Base-by-base conservation (phyloP, 1,140 invertebrate genomes). In the Hetaerina americana region DNA sequence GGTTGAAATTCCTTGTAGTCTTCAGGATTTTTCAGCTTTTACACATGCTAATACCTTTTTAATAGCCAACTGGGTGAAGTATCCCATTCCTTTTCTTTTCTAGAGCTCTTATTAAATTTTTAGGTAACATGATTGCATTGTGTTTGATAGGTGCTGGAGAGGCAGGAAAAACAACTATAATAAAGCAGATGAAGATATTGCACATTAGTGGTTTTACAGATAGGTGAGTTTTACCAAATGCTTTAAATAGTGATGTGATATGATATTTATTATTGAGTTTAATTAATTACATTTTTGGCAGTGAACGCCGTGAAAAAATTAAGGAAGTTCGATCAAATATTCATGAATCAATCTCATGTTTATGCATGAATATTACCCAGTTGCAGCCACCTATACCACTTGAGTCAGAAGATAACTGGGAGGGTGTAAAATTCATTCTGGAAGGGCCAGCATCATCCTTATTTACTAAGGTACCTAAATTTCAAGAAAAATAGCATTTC, bases 161-260 rank as follows among this genome's bases (percentile, higher is more conserved):
- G 75, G 87, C 87, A 25, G 88, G 88, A 12, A 93, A 93, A 78
- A 90, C 89, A 0, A 93, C 91, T 0, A 91, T 93, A 57, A 86
- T 92, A 18, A 92, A 92, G 77, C 91, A 93, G 80, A 92, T 93
- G 91, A 90, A 88, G 78, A 91, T 92, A 75, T 79, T 92, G 66
- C 89, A 92, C 75, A 85, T 90, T 29, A 85, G 89, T 76, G 89
- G 88, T 70, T 92, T 89, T 75, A 85, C 85, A 22, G 79, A 85
- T 25, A 84, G 85, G 88, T 88, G 83, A 81, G 79, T 82, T 28
- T 26, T 68, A 1, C 40, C n/a, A 8, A 40, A 40, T 40, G 15
- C 5, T 40, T 40, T 40, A 40, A 40, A 5, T 40, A 57, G 27
- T 72, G n/a, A 28, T 27, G 18, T 72, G 8, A 68, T 68, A n/a